Evolutionary conservation across 2,888 invertebrate genomes (phyloP).

Genomic region (Acleris holmiana): DNA sequence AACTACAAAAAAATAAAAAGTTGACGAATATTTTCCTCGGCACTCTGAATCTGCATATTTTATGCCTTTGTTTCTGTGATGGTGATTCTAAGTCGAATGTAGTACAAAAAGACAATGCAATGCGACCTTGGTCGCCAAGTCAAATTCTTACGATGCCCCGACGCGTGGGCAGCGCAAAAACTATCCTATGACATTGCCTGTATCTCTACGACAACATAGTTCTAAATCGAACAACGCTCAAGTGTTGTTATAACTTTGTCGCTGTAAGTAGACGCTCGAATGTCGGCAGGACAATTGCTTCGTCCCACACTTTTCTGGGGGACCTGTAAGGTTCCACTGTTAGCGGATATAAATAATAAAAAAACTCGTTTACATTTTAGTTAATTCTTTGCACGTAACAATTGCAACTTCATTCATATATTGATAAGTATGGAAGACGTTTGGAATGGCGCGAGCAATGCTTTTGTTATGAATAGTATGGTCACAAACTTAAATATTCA

Average conservation of each 20-base stretch:
- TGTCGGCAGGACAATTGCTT: slow-evolving; percentile 79
- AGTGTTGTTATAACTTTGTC: slow-evolving; percentile 63
- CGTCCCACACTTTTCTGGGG: slow-evolving; percentile 68
- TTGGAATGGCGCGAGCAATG: background rate
- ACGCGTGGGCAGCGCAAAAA: slow-evolving; percentile 80
- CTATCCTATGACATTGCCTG: slow-evolving; percentile 80
- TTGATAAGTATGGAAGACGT: slow-evolving; percentile 30
- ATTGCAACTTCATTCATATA: slow-evolving; percentile 20
- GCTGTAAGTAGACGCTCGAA: slow-evolving; percentile 52
- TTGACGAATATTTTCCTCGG: no score
- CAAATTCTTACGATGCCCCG: slow-evolving; percentile 79
- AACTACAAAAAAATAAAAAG: no score
- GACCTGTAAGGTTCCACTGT: slow-evolving; percentile 46
- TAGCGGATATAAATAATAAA: slow-evolving; percentile 42
- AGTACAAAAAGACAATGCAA: slow-evolving; percentile 74
- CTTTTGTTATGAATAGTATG: slow-evolving; percentile 25
- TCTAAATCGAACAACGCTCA: slow-evolving; percentile 46
- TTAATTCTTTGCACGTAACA: slow-evolving; percentile 5
- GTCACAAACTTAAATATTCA: slow-evolving; percentile 27
- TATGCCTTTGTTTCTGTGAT: slow-evolving; percentile 2
- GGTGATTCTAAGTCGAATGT: slow-evolving; percentile 15
- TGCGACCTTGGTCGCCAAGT: slow-evolving; percentile 77
- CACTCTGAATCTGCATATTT: background rate
- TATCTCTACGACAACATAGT: slow-evolving; percentile 57
- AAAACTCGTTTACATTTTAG: background rate